A percentile compares a stretch with the other conserved stretches of the same genome.
Conservation (phyloP, 1,140 invertebrate genomes). For the Lasioglossum baleicum region DNA sequence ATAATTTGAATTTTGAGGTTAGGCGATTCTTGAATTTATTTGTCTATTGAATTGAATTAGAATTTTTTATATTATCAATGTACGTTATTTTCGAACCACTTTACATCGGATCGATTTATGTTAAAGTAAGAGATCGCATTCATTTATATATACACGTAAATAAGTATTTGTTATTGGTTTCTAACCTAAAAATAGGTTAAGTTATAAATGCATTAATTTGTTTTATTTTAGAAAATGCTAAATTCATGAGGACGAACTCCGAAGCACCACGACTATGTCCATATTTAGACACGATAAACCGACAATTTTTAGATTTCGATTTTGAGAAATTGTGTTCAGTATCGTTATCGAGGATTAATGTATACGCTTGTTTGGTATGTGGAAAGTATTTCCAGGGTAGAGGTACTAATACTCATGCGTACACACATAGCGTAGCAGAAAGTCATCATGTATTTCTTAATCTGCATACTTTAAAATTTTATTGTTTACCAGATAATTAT, state of each 20-base stretch:
- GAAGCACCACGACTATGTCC: constrained; percentile 85
- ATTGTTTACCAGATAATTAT: constrained; percentile 99
- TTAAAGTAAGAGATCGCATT: background rate
- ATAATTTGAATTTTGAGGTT: constrained; percentile 44
- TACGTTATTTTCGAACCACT: background rate
- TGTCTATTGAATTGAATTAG: background rate
- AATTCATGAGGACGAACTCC: constrained; percentile 37
- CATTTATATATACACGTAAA: background rate
- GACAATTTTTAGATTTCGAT: constrained; percentile 99
- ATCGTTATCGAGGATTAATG: constrained; percentile 98
- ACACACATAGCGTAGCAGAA: constrained; percentile 98
- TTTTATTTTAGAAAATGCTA: constrained; percentile 40
- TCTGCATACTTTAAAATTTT: constrained; percentile 98
- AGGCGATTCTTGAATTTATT: background rate
- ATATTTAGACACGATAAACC: constrained; percentile 97
- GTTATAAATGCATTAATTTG: background rate
- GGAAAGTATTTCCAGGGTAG: constrained; percentile 99
- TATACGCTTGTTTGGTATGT: constrained; percentile 99
- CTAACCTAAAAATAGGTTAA: constrained; percentile 14
- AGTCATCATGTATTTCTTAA: constrained; percentile 99
- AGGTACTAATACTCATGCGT: constrained; percentile 98
- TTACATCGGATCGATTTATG: background rate
- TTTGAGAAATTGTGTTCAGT: constrained; percentile 99
- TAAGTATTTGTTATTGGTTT: background rate
- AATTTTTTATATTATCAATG: background rate